phyloP scores from a whole-genome alignment of 2,113 vertebrate species.

The Burhinus oedicnemus region DNA sequence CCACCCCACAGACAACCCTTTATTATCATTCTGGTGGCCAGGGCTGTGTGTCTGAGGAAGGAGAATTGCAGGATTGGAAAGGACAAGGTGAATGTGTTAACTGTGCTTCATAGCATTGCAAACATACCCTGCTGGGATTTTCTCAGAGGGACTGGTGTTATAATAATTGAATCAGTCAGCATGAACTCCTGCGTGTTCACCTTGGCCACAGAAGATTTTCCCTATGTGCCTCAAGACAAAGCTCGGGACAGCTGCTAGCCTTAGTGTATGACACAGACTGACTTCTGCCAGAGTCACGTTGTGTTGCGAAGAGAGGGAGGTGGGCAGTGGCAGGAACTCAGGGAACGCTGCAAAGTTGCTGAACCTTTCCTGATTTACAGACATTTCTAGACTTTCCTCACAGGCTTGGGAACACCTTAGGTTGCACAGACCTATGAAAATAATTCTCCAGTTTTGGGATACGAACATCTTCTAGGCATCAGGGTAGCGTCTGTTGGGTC shows the following conservation, averaged over 20 bases:
- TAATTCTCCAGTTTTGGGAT: neutral
- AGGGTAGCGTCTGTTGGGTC: neutral
- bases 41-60: neutral
- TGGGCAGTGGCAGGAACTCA: neutral
- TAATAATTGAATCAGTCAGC: neutral
- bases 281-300: neutral
- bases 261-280: accelerated
- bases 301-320: neutral
- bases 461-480: neutral
- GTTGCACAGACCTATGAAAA: neutral
- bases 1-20: neutral
- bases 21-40: neutral
- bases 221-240: neutral
- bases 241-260: neutral
- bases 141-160: neutral
- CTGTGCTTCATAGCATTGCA: neutral
- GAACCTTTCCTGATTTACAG: neutral
- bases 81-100: neutral
- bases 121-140: neutral
- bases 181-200: neutral
- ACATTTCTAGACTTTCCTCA: neutral
- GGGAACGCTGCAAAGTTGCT: neutral
- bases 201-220: neutral
- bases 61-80: neutral
- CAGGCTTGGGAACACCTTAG: neutral